Percentiles rank a stretch among this genome's conserved stretches.
phyloP scores from a whole-genome alignment of 2,888 invertebrate genomes.

The Campoplex capitator region DNA sequence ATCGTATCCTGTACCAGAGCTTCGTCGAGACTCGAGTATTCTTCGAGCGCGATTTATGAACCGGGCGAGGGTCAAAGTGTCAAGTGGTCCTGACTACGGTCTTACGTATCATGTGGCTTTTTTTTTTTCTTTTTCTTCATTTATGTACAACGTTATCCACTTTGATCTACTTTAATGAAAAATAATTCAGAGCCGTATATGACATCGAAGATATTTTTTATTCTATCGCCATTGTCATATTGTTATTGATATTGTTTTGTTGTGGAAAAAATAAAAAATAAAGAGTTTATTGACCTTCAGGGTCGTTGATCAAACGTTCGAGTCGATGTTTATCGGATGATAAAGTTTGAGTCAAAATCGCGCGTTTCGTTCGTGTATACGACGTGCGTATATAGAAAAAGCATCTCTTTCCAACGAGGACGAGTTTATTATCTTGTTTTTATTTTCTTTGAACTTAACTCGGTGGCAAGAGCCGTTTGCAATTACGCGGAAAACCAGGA shows the following conservation, averaged over 20 bases:
- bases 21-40: slow-evolving; percentile 6
- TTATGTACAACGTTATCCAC: slow-evolving; percentile 18
- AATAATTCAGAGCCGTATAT: slow-evolving; percentile 6
- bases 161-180: slow-evolving; percentile 25
- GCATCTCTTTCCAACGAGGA: slow-evolving; percentile 20
- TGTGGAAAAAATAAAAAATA: not conserved
- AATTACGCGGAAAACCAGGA: slow-evolving; percentile 62
- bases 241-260: not conserved
- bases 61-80: slow-evolving; percentile 45
- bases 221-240: too few relatives aligned
- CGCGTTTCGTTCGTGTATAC: slow-evolving; percentile 1
- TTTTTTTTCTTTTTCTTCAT: slow-evolving; percentile 4
- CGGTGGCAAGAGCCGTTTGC: slow-evolving; percentile 31
- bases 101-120: slow-evolving; percentile 1
- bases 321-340: not conserved
- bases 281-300: not conserved
- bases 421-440: slow-evolving; percentile 32
- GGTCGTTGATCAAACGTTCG: not conserved
- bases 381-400: not conserved
- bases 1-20: slow-evolving; percentile 6
- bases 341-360: not conserved
- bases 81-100: slow-evolving; percentile 43
- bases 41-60: slow-evolving; percentile 37
- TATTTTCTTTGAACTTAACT: slow-evolving; percentile 29
- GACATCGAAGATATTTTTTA: too few relatives aligned